Percentiles rank a stretch among this genome's conserved stretches.
Evolutionary conservation across 2,113 vertebrate genomes (phyloP).

Genomic region (Capreolus pygargus): DNA sequence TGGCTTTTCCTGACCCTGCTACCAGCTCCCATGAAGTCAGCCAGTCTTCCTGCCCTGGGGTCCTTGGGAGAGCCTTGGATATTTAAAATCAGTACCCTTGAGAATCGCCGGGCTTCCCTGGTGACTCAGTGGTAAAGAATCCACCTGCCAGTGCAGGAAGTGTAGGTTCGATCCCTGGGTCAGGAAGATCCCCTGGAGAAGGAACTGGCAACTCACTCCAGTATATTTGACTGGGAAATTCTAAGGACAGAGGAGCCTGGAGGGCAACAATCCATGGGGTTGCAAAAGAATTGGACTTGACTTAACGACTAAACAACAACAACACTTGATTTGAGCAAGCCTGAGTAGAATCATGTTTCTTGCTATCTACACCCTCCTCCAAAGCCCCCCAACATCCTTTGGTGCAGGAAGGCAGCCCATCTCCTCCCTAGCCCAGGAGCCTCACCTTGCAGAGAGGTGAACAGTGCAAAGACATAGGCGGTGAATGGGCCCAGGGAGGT

Average conservation of each 20-base stretch:
- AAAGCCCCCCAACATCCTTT: not conserved
- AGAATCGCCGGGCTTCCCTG: not conserved
- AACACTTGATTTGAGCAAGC: not conserved
- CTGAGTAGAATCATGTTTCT: not conserved
- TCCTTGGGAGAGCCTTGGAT: not conserved
- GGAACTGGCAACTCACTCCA: not conserved
- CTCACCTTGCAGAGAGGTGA: conserved; percentile 90
- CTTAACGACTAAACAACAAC: not conserved
- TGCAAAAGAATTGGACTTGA: not conserved
- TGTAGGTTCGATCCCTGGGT: not conserved
- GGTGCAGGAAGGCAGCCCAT: fast-evolving
- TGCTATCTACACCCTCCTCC: no score
- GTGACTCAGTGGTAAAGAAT: not conserved
- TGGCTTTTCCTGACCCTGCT: not conserved
- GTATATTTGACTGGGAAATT: not conserved
- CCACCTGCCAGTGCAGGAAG: not conserved
- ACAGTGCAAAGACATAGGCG: conserved; percentile 84
- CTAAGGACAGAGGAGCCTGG: not conserved
- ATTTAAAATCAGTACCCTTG: not conserved
- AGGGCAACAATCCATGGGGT: not conserved
- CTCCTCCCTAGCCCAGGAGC: not conserved
- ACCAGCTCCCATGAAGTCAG: not conserved
- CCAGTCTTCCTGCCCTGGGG: not conserved
- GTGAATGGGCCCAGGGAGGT: conserved; percentile 72
- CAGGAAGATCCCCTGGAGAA: not conserved